Conservation (phyloP, 64 coral and sea anemone species). For the Acropora tenuis region DNA sequence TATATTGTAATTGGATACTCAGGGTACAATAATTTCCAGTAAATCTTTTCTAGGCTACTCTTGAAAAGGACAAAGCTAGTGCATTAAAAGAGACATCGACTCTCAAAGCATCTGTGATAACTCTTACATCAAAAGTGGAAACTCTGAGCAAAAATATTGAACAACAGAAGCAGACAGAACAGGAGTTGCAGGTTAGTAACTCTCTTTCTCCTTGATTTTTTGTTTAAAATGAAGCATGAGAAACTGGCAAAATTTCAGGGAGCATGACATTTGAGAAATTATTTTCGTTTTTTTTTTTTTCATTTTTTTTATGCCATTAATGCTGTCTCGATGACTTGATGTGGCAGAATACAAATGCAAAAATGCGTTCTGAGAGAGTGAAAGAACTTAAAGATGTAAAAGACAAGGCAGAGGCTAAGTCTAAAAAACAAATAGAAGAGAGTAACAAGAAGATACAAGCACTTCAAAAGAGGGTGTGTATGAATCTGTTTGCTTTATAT, state of each 20-base stretch:
- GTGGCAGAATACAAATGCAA: conserved; percentile 77
- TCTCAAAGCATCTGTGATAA: conserved; percentile 74
- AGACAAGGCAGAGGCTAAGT: conserved; percentile 85
- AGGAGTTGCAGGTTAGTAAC: conserved; percentile 87
- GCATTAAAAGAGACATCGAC: conserved; percentile 68
- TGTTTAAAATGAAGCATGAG: too few species aligned
- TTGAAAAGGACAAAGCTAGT: conserved; percentile 76
- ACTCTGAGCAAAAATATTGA: conserved; percentile 88
- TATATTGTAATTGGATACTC: too few species aligned
- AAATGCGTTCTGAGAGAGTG: conserved; percentile 86
- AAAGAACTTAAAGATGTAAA: conserved; percentile 88
- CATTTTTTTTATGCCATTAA: neutral
- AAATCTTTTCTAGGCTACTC: conserved; percentile 37
- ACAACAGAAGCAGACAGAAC: conserved; percentile 85
- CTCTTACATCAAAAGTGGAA: conserved; percentile 86
- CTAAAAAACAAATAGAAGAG: conserved; percentile 92
- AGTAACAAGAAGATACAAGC: conserved; percentile 95
- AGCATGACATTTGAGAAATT: too few species aligned
- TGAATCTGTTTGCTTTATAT: neutral
- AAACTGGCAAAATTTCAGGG: neutral
- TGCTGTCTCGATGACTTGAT: neutral
- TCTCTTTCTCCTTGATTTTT: neutral
- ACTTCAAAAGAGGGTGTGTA: conserved; percentile 88
- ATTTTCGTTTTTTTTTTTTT: neutral
- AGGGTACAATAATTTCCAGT: neutral